These are phyloP conservation scores for Battus philenor DNA, from an alignment of 1,140 invertebrate species.

Conservation along the genomic window DNA sequence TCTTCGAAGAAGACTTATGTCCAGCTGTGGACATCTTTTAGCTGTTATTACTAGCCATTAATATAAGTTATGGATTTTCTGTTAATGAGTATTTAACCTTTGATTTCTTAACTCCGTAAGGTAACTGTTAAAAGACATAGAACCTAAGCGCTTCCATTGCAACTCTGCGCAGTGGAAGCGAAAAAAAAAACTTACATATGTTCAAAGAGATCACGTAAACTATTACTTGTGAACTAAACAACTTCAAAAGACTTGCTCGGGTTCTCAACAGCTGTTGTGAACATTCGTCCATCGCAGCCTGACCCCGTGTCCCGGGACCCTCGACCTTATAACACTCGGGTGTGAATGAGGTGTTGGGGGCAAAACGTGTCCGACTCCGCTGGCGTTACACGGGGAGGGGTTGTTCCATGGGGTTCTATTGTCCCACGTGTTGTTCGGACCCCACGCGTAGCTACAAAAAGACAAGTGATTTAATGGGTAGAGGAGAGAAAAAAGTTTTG, in stretches of 20 bases:
- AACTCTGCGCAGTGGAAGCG: conserved; percentile 16
- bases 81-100: too few relatives aligned
- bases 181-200: conserved; percentile 21
- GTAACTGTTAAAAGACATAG: too few relatives aligned
- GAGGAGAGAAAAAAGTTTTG: conserved; percentile 11
- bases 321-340: conserved; percentile 5
- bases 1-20: too few relatives aligned
- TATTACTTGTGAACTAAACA: conserved; percentile 40
- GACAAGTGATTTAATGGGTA: conserved; percentile 49
- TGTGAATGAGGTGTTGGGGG: conserved; percentile 14
- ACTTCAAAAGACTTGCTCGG: conserved; percentile 42
- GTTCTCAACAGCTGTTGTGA: conserved; percentile 43
- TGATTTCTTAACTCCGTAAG: too few relatives aligned
- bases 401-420: conserved; percentile 36
- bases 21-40: too few relatives aligned
- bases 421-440: conserved; percentile 49
- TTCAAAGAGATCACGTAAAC: conserved; percentile 38
- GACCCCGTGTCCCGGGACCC: conserved; percentile 20
- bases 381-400: conserved; percentile 27
- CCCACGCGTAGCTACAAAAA: conserved; percentile 42
- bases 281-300: conserved; percentile 21
- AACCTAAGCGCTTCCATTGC: background rate
- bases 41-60: too few relatives aligned
- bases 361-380: conserved; percentile 19
- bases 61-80: too few relatives aligned